Evolutionary conservation across 1,140 invertebrate species (phyloP), one percentile per base, ranked within the genome.

Genomic region (Homalodisca vitripennis): DNA sequence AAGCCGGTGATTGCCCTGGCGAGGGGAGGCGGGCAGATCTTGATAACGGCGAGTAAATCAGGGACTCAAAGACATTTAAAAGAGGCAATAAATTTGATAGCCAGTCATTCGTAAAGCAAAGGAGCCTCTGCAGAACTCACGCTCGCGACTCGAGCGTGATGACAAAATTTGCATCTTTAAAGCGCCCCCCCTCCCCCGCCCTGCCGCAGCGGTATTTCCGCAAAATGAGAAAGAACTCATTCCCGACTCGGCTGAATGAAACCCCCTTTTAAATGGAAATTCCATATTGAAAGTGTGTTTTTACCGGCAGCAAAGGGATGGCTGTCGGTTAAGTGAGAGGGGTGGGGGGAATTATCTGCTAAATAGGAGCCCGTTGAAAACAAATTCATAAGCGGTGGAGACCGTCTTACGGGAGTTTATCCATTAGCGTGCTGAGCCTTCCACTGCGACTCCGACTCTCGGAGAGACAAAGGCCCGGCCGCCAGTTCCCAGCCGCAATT

Each of bases 101-200:
- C 31, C 57, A 69, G 68, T 46, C 66, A 51, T 22, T 69, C 57
- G 41, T 69, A 27, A 69, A 34, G 68, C 41, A 47, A 47, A 55
- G 55, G 53, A 41, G 46, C 53, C 29, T 51, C 29, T 22, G 2
- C 46, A 51, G 2, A 47, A 34, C 64, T 60, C 53, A 14, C 63
- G 29, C 63, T 29, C 32, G n/a, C 55, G n/a, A 26, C 29, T n/a
- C 30, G 62, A 24, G 63, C 47, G 60, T 66, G 64, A 64, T 66
- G 30, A 71, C 67, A 68, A 71, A 71, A 71, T 71, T 71, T 71
- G 70, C 70, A 71, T 71, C 70, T 67, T 71, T 68, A 66, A 68
- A 60, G 55, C 70, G 70, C 66, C 55, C 62, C 29, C 64, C 60
- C 30, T 29, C 64, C 30, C 34, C 1, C 29, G n/a, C 30, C 62